Base-by-base conservation (phyloP, 1,140 invertebrate genomes). In the Papilio machaon region DNA sequence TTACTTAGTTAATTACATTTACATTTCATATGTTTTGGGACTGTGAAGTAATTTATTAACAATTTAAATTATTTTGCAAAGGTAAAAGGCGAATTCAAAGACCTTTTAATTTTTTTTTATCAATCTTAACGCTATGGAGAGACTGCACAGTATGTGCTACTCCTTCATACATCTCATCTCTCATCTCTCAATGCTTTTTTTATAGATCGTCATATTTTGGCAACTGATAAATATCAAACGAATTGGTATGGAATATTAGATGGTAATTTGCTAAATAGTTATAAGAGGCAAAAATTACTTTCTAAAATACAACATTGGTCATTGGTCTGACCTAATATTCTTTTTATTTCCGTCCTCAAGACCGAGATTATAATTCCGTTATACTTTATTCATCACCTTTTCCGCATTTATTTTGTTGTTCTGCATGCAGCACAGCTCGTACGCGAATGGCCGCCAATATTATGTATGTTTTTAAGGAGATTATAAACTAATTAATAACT, bases 1-100 rank as follows among this genome's bases (percentile, higher is more conserved):
- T 76, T 76, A 54, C 73, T 15, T 74, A 7, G 73, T 46, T 75
- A 52, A 47, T 76, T 76, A 76, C 11, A 52, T 15, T 76, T 10
- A 35, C 23, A 47, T 30, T 75, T 75, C 11, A n/a, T 73, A 19
- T 73, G 43, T 47, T 73, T 73, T 46, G 13, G 15, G 23, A 13
- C 30, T 15, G 2, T 8, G 64, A 15, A 35, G 38, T 70, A 70
- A 70, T 70, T 70, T 70, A 70, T 38, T 70, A 58, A 58, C 49
- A 0, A 17, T 17, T 52, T 43, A 54, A 17, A 17, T 17, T 0
- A 70, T 70, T 70, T 35, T 35, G 64, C 30, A 70, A 10, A 70
- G 17, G 11, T 43, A 43, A 43, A 43, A 6, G 38, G 7, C 38
- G 38, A 43, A 43, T 43, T 43, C 7, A 43, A 43, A 43, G 38